phyloP scores from a whole-genome alignment of 1,140 invertebrate genomes.

The Phortica variegata region DNA sequence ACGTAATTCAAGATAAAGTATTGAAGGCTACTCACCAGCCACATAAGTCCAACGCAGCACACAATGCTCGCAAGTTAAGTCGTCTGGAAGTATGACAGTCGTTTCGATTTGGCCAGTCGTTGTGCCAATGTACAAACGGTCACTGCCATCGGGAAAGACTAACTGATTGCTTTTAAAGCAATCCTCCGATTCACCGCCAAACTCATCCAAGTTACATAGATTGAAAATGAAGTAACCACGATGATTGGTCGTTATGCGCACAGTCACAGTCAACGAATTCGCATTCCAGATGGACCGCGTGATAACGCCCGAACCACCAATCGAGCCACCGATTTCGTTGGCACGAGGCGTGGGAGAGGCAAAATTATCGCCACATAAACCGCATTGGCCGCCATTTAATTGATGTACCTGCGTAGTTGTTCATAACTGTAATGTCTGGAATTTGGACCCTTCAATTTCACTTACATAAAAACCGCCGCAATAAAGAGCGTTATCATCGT shows the following conservation, averaged over 20 bases:
- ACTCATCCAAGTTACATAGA: constrained; percentile 58
- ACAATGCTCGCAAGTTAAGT: constrained; percentile 63
- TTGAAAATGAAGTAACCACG: constrained; percentile 60
- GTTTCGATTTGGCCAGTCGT: constrained; percentile 40
- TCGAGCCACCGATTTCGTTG: constrained; percentile 64
- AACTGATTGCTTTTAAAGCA: constrained; percentile 61
- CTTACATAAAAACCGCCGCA: constrained; percentile 65
- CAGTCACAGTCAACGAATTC: constrained; percentile 40
- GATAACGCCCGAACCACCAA: constrained; percentile 60
- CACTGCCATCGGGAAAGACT: constrained; percentile 52
- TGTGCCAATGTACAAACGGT: constrained; percentile 27
- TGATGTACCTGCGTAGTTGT: constrained; percentile 1
- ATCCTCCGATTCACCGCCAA: constrained; percentile 59
- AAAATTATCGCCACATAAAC: constrained; percentile 62
- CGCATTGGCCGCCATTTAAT: constrained; percentile 60
- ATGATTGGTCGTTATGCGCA: constrained; percentile 60
- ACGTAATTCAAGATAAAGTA: background rate
- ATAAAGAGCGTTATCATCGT: constrained; percentile 64
- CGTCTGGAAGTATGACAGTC: constrained; percentile 57
- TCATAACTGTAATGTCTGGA: background rate
- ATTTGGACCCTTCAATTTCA: background rate
- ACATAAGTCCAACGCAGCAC: constrained; percentile 68
- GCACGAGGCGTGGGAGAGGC: constrained; percentile 57
- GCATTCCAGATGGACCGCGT: constrained; percentile 51
- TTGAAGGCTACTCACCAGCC: constrained; percentile 26